Evolutionary conservation across 2,113 vertebrate genomes (phyloP), one percentile per base, ranked within the genome.

Genomic region (Stegastes partitus): DNA sequence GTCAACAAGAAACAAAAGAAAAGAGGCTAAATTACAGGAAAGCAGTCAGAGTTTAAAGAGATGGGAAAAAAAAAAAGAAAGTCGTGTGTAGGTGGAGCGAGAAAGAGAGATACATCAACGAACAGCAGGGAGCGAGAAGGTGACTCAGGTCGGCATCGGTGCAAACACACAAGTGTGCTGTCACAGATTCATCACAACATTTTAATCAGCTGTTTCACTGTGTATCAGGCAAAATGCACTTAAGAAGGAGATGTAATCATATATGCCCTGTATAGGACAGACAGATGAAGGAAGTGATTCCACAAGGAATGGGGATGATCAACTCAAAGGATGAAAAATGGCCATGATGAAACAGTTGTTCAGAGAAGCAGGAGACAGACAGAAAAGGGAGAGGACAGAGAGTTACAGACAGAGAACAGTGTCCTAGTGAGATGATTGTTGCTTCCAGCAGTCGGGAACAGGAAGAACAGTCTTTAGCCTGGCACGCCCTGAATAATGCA

Each of bases 401-500:
- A 65, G 47, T 80, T 73, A 71, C 34, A 87, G 62, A 77, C 16
- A 45, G 62, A 80, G 70, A 81, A 77, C 74, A 70, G 68, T 77
- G 69, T 88, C 77, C 79, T 66, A 37, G 88, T 15, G 26, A 68
- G 85, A 83, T 56, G 87, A 91, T 71, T 81, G 90, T 85, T 87
- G 91, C 88, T 90, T 85, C 79, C 81, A 91, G 82, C 89, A 57
- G 79, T 69, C 12, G 23, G 80, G 81, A 88, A 78, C 79, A 84
- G 81, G 79, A 76, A 84, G 85, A 77, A 81, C 47, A 77, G 82
- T 87, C 85, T 89, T 86, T 87, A 86, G 86, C 83, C 77, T 88
- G 92, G 92, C 89, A 91, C 55, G 8, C 64, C 54, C 74, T 94
- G 90, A 94, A 93, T 94, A 92, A 94, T 94, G 86, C 83, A 94